phyloP scores from a whole-genome alignment of 2,888 invertebrate genomes.

The Lepidocyrtoides sp. region DNA sequence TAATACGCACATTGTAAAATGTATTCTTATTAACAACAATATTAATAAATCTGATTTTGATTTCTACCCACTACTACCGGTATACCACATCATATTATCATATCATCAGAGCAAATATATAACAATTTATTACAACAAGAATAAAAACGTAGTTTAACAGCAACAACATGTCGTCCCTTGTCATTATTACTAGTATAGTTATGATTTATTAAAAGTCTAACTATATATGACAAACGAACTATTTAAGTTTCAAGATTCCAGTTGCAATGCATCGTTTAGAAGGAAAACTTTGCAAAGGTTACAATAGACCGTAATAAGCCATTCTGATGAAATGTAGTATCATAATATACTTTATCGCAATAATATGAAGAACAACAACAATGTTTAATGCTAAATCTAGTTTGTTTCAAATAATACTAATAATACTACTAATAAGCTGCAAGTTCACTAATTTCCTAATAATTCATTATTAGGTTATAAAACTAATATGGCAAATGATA shows the following conservation, averaged over 20 bases:
- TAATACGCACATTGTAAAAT: neutral
- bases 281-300: neutral
- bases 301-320: slow-evolving; percentile 11
- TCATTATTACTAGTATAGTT: neutral
- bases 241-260: neutral
- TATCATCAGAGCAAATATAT: neutral
- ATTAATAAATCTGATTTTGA: neutral
- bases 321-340: neutral
- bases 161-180: neutral
- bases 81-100: neutral
- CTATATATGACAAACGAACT: neutral
- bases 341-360: neutral
- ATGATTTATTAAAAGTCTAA: neutral
- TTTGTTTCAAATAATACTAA: neutral
- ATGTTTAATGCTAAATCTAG: neutral
- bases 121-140: slow-evolving; percentile 29
- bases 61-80: neutral
- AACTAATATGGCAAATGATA: too few relatives aligned
- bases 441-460: too few relatives aligned
- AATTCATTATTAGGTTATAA: too few relatives aligned
- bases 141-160: slow-evolving; percentile 12
- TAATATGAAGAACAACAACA: neutral
- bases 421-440: neutral
- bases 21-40: neutral
- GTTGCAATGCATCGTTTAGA: neutral